Conservation (phyloP, 2,797 vertebrate genomes). For the Cheirogaleus major region DNA sequence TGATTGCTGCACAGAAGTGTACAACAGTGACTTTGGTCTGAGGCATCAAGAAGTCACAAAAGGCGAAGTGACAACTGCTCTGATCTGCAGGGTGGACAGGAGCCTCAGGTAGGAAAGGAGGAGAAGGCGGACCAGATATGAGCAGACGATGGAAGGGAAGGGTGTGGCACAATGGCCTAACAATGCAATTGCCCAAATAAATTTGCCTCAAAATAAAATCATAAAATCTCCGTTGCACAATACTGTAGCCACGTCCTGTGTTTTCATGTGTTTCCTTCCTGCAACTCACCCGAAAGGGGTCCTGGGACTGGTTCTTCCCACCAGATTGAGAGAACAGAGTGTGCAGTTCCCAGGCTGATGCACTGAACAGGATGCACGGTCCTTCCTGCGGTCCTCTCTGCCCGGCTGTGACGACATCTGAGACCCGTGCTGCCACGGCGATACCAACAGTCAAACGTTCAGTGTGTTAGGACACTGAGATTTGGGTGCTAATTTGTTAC, state of each 20-base stretch:
- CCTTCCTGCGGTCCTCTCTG: not conserved
- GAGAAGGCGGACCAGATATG: accelerated
- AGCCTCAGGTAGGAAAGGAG: not conserved
- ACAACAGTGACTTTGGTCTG: not conserved
- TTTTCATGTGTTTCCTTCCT: not conserved
- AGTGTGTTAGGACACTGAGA: not conserved
- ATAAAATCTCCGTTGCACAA: not conserved
- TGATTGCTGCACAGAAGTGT: not conserved
- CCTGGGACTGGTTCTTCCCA: not conserved
- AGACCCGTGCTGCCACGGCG: accelerated
- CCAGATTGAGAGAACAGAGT: not conserved
- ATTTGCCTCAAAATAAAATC: not conserved
- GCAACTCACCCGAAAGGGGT: accelerated
- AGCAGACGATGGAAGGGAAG: not conserved
- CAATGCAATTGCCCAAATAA: not conserved
- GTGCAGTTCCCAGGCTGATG: not conserved
- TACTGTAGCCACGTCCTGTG: accelerated
- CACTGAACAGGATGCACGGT: accelerated
- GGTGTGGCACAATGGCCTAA: not conserved
- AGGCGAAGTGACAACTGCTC: not conserved
- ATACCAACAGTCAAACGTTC: not conserved
- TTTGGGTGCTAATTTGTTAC: not conserved
- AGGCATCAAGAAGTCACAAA: no score
- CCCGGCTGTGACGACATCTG: not conserved
- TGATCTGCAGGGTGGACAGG: not conserved